A percentile compares a stretch with the other conserved stretches of the same genome.
These are phyloP conservation scores for Plectrocnemia conspersa DNA, from an alignment of 1,140 invertebrate genomes.

Conservation along the genomic window DNA sequence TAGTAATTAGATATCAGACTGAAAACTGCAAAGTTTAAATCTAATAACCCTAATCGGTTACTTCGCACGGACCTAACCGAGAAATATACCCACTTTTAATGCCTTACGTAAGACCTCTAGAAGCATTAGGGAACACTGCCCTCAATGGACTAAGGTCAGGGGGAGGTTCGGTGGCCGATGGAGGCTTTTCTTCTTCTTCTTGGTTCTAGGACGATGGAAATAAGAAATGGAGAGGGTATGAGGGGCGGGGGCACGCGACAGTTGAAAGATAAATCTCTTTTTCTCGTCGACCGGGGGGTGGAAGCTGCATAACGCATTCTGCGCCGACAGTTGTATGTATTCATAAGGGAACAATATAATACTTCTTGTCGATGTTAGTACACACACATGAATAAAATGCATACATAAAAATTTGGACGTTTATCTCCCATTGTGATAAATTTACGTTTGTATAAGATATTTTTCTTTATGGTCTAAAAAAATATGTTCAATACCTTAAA, in stretches of 20 bases:
- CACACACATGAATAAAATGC: too few relatives aligned
- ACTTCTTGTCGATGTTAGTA: too few relatives aligned
- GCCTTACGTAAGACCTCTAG: conserved; percentile 18
- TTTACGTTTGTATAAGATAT: too few relatives aligned
- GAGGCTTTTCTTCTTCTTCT: conserved; percentile 2
- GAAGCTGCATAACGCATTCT: conserved; percentile 22
- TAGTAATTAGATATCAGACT: too few relatives aligned
- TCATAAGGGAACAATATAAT: too few relatives aligned
- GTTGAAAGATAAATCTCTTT: conserved; percentile 36
- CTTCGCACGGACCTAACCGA: too few relatives aligned
- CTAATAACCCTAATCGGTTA: too few relatives aligned
- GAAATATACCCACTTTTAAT: conserved; percentile 10
- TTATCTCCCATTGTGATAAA: too few relatives aligned
- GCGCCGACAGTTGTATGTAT: conserved; percentile 15
- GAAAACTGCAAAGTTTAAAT: too few relatives aligned
- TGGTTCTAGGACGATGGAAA: conserved; percentile 12
- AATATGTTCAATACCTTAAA: too few relatives aligned
- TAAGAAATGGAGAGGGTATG: conserved; percentile 6
- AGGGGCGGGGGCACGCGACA: conserved; percentile 27
- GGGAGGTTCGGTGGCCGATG: conserved; percentile 6
- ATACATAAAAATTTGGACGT: too few relatives aligned
- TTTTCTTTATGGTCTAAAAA: too few relatives aligned
- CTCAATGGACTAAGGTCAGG: conserved; percentile 16
- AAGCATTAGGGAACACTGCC: conserved; percentile 10
- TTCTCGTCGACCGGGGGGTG: conserved; percentile 28